Evolutionary conservation across 64 coral and sea anemone genomes (phyloP).

Genomic region (Catalaphyllia jardinei): DNA sequence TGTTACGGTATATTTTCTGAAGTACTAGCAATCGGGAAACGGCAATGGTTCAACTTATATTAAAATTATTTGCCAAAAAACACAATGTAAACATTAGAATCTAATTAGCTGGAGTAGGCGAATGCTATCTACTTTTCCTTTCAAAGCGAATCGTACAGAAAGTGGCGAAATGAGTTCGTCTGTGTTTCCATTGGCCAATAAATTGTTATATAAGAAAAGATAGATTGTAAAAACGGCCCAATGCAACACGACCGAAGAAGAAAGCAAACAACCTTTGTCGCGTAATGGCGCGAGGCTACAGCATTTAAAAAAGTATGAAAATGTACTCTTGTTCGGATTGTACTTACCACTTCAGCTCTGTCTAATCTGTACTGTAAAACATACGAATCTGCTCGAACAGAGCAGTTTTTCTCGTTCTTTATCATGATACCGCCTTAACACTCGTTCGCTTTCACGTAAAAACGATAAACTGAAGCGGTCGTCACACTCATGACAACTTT

Average conservation of each 20-base stretch:
- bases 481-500: no score
- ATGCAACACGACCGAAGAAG: background rate
- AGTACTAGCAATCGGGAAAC: background rate
- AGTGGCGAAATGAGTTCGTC: background rate
- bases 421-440: background rate
- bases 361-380: conserved; percentile 44
- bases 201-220: no score
- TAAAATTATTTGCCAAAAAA: background rate
- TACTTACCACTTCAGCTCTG: conserved; percentile 44
- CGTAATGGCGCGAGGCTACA: background rate
- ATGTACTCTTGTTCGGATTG: background rate
- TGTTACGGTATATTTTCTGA: background rate
- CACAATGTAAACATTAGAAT: background rate
- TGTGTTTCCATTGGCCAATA: no score
- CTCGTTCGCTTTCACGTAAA: no score
- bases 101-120: background rate
- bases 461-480: no score
- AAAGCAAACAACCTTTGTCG: background rate
- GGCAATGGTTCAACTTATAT: background rate
- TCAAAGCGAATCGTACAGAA: background rate
- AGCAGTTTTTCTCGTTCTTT: background rate
- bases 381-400: conserved; percentile 32
- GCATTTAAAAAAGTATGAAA: background rate
- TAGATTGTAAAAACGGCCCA: background rate
- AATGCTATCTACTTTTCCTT: background rate